Evolutionary conservation across 2,888 invertebrate species (phyloP).

Genomic region (Eilema griseolum): DNA sequence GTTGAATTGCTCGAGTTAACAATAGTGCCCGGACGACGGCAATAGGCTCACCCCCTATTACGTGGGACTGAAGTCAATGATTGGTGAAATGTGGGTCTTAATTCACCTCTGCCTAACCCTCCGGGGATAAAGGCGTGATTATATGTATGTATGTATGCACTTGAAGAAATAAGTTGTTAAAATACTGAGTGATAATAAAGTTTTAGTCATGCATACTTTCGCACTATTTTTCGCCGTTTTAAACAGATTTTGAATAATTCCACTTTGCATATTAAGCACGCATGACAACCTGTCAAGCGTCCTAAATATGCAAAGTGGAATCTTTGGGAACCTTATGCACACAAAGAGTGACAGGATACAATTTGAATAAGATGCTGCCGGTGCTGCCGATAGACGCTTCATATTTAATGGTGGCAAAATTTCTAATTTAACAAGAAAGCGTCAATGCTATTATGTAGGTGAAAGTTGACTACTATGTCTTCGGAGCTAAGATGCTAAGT

Average conservation of each 20-base stretch:
- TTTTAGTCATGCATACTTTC: too few relatives aligned
- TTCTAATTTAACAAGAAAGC: constrained; percentile 34
- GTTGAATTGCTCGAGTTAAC: too few relatives aligned
- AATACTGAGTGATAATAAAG: too few relatives aligned
- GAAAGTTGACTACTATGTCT: constrained; percentile 22
- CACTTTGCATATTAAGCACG: neutral
- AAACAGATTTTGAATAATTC: neutral
- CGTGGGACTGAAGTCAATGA: too few relatives aligned
- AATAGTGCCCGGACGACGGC: too few relatives aligned
- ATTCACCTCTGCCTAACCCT: too few relatives aligned
- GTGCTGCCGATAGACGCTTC: constrained; percentile 27
- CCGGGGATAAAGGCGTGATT: too few relatives aligned
- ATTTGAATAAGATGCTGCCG: constrained; percentile 44
- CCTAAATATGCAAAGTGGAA: constrained; percentile 29
- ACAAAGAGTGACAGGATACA: constrained; percentile 28
- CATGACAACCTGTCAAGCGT: neutral
- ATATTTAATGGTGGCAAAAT: constrained; percentile 34
- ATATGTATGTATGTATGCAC: too few relatives aligned
- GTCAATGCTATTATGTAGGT: constrained; percentile 29
- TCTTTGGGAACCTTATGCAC: constrained; percentile 8
- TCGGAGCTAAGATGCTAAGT: neutral
- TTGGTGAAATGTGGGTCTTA: too few relatives aligned
- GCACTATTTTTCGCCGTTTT: too few relatives aligned
- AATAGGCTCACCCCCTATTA: too few relatives aligned
- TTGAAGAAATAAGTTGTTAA: too few relatives aligned